Conservation (phyloP, 2,797 vertebrate genomes). For the Microcaecilia unicolor region DNA sequence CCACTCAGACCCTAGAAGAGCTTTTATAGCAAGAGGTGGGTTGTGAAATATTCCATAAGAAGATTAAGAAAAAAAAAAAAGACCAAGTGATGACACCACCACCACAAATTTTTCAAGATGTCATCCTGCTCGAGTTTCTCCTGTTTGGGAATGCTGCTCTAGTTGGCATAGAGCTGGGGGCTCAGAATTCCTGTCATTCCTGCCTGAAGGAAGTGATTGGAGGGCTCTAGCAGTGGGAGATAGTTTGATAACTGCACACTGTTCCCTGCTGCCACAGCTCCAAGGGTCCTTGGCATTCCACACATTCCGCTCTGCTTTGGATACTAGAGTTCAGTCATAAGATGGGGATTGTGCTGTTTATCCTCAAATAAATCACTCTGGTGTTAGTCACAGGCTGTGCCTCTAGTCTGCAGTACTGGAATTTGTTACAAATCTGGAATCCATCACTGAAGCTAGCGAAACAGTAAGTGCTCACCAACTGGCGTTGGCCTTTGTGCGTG, state of each 20-base stretch:
- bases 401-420: conserved; percentile 52
- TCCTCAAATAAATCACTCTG: conserved; percentile 57
- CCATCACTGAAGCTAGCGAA: conserved; percentile 42
- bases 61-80: neutral
- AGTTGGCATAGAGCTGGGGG: conserved; percentile 32
- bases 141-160: conserved; percentile 18
- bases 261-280: conserved; percentile 47
- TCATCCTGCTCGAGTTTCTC: conserved; percentile 8
- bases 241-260: conserved; percentile 25
- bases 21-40: neutral
- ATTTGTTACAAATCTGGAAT: conserved; percentile 56
- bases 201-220: conserved; percentile 36
- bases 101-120: conserved; percentile 1
- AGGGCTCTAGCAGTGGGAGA: conserved; percentile 29
- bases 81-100: no score
- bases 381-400: conserved; percentile 61
- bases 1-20: neutral
- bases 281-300: conserved; percentile 47
- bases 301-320: conserved; percentile 45
- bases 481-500: conserved; percentile 1
- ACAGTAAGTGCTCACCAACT: conserved; percentile 33
- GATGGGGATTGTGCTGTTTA: conserved; percentile 69
- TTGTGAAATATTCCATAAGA: conserved; percentile 14
- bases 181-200: conserved; percentile 46
- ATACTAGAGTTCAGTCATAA: conserved; percentile 56